Base-by-base conservation (phyloP, 2,113 vertebrate genomes). In the Labrus mixtus region DNA sequence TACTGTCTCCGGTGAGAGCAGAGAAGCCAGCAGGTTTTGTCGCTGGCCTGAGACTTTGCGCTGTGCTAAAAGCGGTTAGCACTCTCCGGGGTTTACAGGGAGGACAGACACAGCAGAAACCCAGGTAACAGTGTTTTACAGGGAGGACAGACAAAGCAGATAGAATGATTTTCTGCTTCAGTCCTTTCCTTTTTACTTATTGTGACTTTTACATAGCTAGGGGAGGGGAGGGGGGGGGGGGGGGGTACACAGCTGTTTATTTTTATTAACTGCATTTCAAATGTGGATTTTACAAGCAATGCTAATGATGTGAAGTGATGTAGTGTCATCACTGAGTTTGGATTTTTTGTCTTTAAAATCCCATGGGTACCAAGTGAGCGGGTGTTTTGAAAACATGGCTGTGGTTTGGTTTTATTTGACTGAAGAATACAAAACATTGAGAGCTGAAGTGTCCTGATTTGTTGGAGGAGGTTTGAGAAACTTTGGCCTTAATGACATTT, bases 401-500 rank as follows among this genome's bases (percentile, higher is more conserved):
- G 62, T 69, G 74, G 62, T 76, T 90, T 88, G 74, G 62, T 76
- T 90, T 88, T 87, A 68, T 88, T 51, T 55, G 74, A 85, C 54
- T 23, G 41, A 37, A 53, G 58, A 39, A 22, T 29, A 22, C 39
- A 64, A 50, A 68, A 65, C 70, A 55, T 68, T 33, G 73, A 65
- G 60, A 78, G 75, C 75, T 75, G 61, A 83, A 81, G 72, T 72
- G 70, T 84, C 68, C 79, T 45, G 76, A 75, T 16, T 39, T 53
- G 75, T 62, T 19, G 65, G 61, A 72, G 78, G 79, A 79, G 84
- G 85, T 89, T 75, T 77, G 87, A 69, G 59, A 90, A 93, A 87
- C 84, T 87, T 88, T 93, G 89, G 91, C 92, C 92, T 93, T 91
- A 92, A 84, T 82, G 88, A 92, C 79, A 65, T 73, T 78, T 79